phyloP scores from a whole-genome alignment of 2,888 invertebrate genomes.

The Parnassius glacialis region DNA sequence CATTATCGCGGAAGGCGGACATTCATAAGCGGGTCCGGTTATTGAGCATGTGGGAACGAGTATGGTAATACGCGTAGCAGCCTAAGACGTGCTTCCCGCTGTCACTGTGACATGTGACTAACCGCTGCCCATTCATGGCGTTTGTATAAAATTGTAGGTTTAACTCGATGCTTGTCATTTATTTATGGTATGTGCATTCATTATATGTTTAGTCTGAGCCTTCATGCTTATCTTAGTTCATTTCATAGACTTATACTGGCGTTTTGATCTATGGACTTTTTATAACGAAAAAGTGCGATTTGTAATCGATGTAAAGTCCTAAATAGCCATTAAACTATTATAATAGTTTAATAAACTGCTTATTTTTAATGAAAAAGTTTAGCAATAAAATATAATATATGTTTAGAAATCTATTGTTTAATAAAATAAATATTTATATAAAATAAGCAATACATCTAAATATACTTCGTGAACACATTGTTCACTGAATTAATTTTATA shows the following conservation, averaged over 20 bases:
- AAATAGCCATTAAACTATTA: too few relatives aligned
- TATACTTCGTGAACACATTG: background rate
- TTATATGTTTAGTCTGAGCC: conserved; percentile 1
- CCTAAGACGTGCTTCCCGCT: conserved; percentile 44
- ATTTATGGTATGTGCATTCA: conserved; percentile 7
- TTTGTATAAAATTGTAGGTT: conserved; percentile 15
- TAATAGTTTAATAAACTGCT: too few relatives aligned
- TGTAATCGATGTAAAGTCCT: background rate
- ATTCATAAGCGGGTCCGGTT: conserved; percentile 45
- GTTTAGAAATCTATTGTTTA: too few relatives aligned
- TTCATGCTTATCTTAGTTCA: background rate
- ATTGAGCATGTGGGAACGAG: conserved; percentile 37
- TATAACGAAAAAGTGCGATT: too few relatives aligned
- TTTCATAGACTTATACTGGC: too few relatives aligned
- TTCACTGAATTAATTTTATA: conserved; percentile 4
- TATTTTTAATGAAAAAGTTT: too few relatives aligned
- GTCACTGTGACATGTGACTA: conserved; percentile 38
- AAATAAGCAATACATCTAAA: too few relatives aligned
- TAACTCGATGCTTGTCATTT: conserved; percentile 8
- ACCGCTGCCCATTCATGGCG: conserved; percentile 35
- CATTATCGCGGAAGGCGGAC: conserved; percentile 63
- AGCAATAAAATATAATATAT: too few relatives aligned
- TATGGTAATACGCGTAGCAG: conserved; percentile 39
- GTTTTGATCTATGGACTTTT: too few relatives aligned
- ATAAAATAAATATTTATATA: too few relatives aligned